Percentiles rank a stretch among this genome's conserved stretches.
Evolutionary conservation across 2,113 vertebrate genomes (phyloP).

Genomic region (Nothobranchius kuhntae): DNA sequence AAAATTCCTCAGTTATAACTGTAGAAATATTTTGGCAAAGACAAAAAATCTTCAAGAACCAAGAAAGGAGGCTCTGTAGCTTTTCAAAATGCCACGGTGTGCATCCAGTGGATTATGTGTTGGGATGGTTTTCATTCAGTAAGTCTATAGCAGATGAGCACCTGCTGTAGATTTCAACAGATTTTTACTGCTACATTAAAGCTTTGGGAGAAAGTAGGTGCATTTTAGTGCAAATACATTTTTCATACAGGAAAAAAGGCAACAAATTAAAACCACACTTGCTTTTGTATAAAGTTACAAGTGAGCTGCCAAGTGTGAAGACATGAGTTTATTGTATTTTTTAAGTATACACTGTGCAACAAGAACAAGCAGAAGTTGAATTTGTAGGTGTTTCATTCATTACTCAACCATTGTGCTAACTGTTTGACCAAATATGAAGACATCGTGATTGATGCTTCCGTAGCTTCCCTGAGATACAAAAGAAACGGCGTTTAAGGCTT

Average conservation of each 20-base stretch:
- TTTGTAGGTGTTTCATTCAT: background rate
- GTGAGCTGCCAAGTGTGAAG: background rate
- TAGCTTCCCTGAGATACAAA: constrained; percentile 41
- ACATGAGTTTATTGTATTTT: background rate
- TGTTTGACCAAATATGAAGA: background rate
- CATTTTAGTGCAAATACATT: constrained; percentile 20
- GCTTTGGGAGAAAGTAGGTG: background rate
- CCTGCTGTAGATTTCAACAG: background rate
- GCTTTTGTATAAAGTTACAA: background rate
- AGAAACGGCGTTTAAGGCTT: background rate
- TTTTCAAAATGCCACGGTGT: background rate
- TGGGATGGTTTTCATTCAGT: background rate
- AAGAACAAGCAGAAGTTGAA: background rate
- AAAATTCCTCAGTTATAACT: no score
- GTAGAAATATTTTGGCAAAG: background rate
- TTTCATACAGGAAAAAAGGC: background rate
- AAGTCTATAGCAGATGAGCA: background rate
- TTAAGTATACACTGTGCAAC: background rate
- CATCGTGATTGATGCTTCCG: background rate
- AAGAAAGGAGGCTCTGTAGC: background rate
- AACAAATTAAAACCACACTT: background rate
- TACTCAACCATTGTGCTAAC: background rate
- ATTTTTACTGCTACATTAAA: constrained; percentile 4
- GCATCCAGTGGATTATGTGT: constrained; percentile 10
- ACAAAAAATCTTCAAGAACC: background rate